phyloP scores from a whole-genome alignment of 2,113 vertebrate genomes.

The Phrynosoma blainvillii region DNA sequence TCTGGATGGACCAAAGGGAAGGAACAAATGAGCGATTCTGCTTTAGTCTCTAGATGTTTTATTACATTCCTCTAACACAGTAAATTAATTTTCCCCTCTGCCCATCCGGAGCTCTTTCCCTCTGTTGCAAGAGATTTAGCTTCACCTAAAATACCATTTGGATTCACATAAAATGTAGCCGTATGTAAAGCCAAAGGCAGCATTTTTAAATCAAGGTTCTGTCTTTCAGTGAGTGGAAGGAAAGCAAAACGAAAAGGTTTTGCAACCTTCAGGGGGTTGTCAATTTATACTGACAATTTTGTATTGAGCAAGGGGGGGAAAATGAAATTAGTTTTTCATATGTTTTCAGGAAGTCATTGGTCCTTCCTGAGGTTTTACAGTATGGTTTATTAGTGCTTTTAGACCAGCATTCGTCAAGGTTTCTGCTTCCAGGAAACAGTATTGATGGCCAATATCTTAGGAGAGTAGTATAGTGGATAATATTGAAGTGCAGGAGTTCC shows the following conservation, averaged over 20 bases:
- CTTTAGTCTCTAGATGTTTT: background rate
- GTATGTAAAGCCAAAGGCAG: background rate
- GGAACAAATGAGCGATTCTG: background rate
- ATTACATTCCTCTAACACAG: background rate
- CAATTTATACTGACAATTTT: background rate
- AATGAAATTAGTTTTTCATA: background rate
- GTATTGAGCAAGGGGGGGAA: background rate
- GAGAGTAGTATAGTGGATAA: no score
- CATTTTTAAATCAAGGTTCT: background rate
- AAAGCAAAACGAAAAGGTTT: background rate
- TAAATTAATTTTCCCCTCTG: background rate
- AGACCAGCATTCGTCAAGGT: background rate
- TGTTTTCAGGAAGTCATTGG: background rate
- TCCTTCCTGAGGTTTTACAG: background rate
- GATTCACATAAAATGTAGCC: background rate
- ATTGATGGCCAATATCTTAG: background rate
- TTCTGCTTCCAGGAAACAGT: background rate
- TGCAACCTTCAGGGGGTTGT: background rate
- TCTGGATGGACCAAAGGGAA: background rate
- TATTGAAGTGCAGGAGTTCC: no score
- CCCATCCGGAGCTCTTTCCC: background rate
- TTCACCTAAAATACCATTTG: background rate
- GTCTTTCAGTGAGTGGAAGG: background rate
- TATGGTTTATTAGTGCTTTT: background rate
- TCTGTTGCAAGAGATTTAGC: background rate